Conservation (phyloP, 2,797 vertebrate genomes). For the Gila robusta region DNA sequence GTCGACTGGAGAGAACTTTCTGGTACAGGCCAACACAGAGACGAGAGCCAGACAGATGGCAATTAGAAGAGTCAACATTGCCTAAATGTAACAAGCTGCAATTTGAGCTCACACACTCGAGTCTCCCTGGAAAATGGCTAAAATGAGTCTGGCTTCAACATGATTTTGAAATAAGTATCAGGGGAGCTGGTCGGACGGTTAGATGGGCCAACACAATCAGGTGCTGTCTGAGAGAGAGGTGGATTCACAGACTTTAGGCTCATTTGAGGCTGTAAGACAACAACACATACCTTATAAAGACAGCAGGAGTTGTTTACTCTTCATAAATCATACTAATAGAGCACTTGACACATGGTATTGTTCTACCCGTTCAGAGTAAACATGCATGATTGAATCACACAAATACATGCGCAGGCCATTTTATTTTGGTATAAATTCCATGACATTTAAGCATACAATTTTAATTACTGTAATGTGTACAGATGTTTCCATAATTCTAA, state of each 20-base stretch:
- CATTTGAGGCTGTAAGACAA: slow-evolving; percentile 36
- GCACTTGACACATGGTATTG: slow-evolving; percentile 1
- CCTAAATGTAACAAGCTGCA: slow-evolving; percentile 56
- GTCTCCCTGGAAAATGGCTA: slow-evolving; percentile 43
- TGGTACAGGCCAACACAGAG: slow-evolving; percentile 52
- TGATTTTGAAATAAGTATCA: slow-evolving; percentile 43
- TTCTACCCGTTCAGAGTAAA: background rate
- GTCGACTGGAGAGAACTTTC: slow-evolving; percentile 20
- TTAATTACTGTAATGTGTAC: background rate
- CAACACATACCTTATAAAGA: background rate
- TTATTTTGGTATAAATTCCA: background rate
- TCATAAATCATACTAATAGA: slow-evolving; percentile 28
- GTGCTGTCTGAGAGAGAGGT: slow-evolving; percentile 24
- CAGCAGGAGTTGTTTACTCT: slow-evolving; percentile 5
- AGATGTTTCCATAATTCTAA: background rate
- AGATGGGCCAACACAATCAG: slow-evolving; percentile 49
- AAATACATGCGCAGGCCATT: background rate
- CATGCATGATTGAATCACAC: background rate
- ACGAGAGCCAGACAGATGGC: slow-evolving; percentile 48
- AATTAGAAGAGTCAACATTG: slow-evolving; percentile 58
- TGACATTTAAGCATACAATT: background rate
- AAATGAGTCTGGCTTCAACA: slow-evolving; percentile 40
- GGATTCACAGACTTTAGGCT: slow-evolving; percentile 34
- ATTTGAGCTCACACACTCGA: slow-evolving; percentile 43
- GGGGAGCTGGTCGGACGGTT: slow-evolving; percentile 30